Evolutionary conservation across 2,888 invertebrate species (phyloP), one percentile per base, ranked within the genome.

Genomic region (Sphaerophoria rueppellii): DNA sequence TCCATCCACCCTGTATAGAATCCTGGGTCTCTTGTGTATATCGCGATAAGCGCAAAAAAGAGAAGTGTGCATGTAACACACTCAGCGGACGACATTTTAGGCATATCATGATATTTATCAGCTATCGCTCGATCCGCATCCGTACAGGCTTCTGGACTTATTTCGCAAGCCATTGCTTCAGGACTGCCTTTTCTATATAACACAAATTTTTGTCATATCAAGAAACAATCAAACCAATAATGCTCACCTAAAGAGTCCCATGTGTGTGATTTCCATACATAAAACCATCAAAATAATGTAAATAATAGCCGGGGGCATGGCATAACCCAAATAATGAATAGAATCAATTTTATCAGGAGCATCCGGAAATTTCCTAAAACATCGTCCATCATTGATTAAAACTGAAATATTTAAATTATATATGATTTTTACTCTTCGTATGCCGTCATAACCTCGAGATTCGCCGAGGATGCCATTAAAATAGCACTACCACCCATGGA

Each of bases 201-300:
- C 16, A 2, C 37, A 55, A 34, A 16, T 11, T 34, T 12, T 34
- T 63, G 32, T n/a, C 1, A 43, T 2, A 57, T 4, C 4, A 11
- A 14, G 35, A 50, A 57, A 24, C 24, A 37, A 6, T 35, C n/a
- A 3, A 57, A 46, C 5, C 2, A 4, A 35, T 12, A 12, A 9
- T 9, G 24, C 9, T 74, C 24, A 75, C 80, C 80, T n/a, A 71
- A 81, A 81, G 0, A 81, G 32, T 43, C 80, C 80, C 80, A 81
- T 63, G 9, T 65, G 40, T 11, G 52, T 57, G 9, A 50, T 14
- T 37, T 81, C 52, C 76, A 81, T 65, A 4, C 43, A 52, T 0
- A 75, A 4, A 46, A 7, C 35, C 80, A 76, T 71, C 11, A 81
- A 6, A 9, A n/a, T 32, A 12, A 50, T 57, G n/a, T 40, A 32